phyloP scores from a whole-genome alignment of 2,113 vertebrate species.

The Colius striatus region DNA sequence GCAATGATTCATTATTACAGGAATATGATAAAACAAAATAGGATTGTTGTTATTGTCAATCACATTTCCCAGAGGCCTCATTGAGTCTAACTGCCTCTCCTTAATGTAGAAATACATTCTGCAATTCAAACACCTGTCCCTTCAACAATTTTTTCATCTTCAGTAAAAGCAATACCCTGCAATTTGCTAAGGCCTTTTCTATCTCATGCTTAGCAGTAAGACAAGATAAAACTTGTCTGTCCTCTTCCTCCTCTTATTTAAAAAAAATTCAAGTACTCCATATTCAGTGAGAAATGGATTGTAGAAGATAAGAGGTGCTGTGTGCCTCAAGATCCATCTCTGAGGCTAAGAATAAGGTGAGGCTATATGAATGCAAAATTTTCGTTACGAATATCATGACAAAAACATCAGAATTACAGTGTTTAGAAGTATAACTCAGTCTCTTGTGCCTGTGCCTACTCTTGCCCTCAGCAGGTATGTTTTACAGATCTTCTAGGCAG shows the following conservation, averaged over 20 bases:
- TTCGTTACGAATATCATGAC: background rate
- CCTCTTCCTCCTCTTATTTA: background rate
- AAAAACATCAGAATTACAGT: background rate
- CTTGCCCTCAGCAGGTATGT: background rate
- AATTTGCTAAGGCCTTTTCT: background rate
- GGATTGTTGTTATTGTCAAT: constrained; percentile 11
- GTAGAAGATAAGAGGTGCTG: background rate
- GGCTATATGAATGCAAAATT: background rate
- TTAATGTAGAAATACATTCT: constrained; percentile 10
- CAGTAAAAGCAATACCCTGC: background rate
- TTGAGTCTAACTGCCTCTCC: constrained; percentile 1
- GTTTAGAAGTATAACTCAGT: background rate
- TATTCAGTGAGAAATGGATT: background rate
- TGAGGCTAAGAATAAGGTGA: background rate
- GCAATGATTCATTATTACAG: background rate
- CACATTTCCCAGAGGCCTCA: constrained; percentile 27
- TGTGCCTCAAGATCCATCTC: background rate
- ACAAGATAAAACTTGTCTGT: constrained; percentile 2
- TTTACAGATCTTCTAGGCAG: background rate
- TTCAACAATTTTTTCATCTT: constrained; percentile 15
- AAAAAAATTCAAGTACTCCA: background rate
- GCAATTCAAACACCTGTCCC: background rate
- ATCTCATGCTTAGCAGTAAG: background rate
- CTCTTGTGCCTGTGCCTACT: background rate
- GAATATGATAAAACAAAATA: constrained; percentile 12